Conservation (phyloP, 1,140 invertebrate genomes). For the Danaus plexippus region DNA sequence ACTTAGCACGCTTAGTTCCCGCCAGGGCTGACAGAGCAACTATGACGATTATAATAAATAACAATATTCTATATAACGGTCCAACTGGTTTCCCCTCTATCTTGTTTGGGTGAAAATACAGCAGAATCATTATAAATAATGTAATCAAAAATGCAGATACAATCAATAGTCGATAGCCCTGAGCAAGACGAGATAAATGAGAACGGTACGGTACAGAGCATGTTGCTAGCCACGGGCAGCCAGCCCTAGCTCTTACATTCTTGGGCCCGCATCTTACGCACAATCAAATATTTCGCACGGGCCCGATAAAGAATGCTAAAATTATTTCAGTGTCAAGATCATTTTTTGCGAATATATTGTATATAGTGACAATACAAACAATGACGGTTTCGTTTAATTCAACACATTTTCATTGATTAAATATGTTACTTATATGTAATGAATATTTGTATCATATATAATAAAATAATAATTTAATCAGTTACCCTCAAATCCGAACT, state of each 20-base stretch:
- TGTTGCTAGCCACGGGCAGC: conserved; percentile 6
- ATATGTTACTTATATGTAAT: background rate
- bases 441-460: background rate
- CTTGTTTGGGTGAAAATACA: no score
- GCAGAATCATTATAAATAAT: conserved; percentile 3
- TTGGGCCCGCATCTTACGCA: conserved; percentile 11
- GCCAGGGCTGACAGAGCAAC: conserved; percentile 12
- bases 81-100: no score
- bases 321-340: no score
- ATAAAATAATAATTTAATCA: conserved; percentile 4
- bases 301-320: no score
- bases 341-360: no score
- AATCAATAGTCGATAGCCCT: conserved; percentile 8
- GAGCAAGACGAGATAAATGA: conserved; percentile 6
- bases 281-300: conserved; percentile 1
- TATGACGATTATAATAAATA: conserved; percentile 1
- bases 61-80: no score
- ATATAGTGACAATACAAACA: no score
- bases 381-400: background rate
- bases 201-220: conserved; percentile 12
- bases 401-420: background rate
- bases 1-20: conserved; percentile 27
- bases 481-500: conserved; percentile 54
- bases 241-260: conserved; percentile 10
- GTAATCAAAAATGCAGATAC: conserved; percentile 3